Evolutionary conservation across 92 coral and sea anemone species (phyloP).

Genomic region (Zoanthus sansibaricus): DNA sequence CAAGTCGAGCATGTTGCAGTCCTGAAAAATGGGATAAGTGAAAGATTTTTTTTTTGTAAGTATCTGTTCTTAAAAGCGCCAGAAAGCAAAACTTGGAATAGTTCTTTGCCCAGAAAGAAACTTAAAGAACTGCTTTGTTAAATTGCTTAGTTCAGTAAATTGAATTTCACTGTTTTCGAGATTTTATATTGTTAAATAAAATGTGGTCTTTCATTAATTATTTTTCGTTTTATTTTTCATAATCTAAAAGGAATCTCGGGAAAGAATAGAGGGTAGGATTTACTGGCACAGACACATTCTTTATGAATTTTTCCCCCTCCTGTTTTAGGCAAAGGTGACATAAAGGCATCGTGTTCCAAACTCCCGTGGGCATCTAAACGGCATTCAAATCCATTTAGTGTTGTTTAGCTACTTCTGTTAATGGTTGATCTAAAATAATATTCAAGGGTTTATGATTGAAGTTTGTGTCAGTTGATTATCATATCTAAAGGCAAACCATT

Average conservation of each 20-base stretch:
- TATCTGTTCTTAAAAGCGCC: background rate
- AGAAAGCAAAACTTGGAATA: background rate
- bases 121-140: background rate
- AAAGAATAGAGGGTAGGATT: background rate
- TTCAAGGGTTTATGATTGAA: background rate
- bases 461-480: constrained; percentile 23
- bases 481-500: constrained; percentile 7
- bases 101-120: background rate
- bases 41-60: constrained; percentile 6
- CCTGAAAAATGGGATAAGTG: constrained; percentile 16
- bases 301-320: background rate
- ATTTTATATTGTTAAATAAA: background rate
- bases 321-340: background rate
- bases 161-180: constrained; percentile 10
- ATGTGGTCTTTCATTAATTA: background rate
- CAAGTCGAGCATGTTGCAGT: constrained; percentile 36
- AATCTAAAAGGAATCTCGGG: background rate
- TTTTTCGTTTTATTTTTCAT: background rate
- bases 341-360: background rate
- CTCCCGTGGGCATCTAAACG: background rate
- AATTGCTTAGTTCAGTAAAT: background rate
- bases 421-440: constrained; percentile 21
- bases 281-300: background rate
- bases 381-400: constrained; percentile 19
- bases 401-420: constrained; percentile 13